These are phyloP conservation scores for Ornithoptera priamus DNA, from an alignment of 2,888 invertebrate species.

Conservation along the genomic window DNA sequence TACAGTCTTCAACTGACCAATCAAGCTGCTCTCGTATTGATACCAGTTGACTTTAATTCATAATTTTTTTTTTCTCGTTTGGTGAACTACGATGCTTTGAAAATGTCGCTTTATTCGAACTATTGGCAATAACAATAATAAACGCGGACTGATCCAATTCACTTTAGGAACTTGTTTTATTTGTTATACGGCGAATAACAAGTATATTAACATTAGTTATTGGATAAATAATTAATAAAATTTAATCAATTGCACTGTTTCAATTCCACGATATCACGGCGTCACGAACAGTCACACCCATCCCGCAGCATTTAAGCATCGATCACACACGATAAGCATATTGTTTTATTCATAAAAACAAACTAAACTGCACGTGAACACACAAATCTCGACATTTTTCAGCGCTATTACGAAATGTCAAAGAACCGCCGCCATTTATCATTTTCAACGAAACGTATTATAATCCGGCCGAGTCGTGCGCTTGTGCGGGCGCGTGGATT, in stretches of 20 bases:
- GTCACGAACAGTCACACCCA: constrained; percentile 32
- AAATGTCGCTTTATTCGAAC: too few relatives aligned
- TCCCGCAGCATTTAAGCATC: constrained; percentile 28
- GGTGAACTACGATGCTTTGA: too few relatives aligned
- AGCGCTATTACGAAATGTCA: constrained; percentile 57
- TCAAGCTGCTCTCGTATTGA: neutral
- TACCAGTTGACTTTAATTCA: too few relatives aligned
- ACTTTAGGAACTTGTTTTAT: neutral
- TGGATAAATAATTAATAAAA: constrained; percentile 14
- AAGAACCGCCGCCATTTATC: constrained; percentile 63
- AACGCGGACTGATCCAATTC: neutral
- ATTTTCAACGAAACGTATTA: constrained; percentile 42
- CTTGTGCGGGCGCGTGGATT: constrained; percentile 30
- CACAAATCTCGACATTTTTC: constrained; percentile 51
- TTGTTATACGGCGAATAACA: neutral
- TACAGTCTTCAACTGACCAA: constrained; percentile 1
- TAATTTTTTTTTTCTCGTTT: too few relatives aligned
- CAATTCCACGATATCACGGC: constrained; percentile 31
- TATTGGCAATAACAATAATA: too few relatives aligned
- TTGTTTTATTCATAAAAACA: constrained; percentile 58
- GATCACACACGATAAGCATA: constrained; percentile 38
- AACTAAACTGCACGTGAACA: constrained; percentile 44
- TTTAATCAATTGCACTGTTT: constrained; percentile 13
- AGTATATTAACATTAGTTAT: constrained; percentile 17
- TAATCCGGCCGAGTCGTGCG: constrained; percentile 45